A percentile compares a stretch with the other conserved stretches of the same genome.
These are phyloP conservation scores for Actias luna DNA, from an alignment of 2,888 invertebrate species.

Conservation along the genomic window DNA sequence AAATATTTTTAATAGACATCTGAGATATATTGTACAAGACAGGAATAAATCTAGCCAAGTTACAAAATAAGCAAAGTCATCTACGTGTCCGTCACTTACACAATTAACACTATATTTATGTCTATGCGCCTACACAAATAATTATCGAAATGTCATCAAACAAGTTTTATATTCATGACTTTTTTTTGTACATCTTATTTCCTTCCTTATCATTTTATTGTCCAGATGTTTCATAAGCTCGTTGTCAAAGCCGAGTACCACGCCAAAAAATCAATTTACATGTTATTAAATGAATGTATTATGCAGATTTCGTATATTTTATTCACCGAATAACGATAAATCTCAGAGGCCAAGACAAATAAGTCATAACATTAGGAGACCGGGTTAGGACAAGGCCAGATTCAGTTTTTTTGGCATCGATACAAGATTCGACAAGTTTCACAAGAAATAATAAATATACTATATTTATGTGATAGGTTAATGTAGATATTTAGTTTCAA, in stretches of 20 bases:
- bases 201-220: slow-evolving; percentile 55
- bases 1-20: no score
- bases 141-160: slow-evolving; percentile 50
- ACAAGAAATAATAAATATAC: slow-evolving; percentile 34
- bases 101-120: slow-evolving; percentile 33
- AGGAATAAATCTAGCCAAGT: not conserved
- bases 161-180: slow-evolving; percentile 37
- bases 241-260: slow-evolving; percentile 38
- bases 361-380: slow-evolving; percentile 76
- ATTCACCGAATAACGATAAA: slow-evolving; percentile 68
- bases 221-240: slow-evolving; percentile 56
- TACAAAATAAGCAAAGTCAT: not conserved
- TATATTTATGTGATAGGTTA: slow-evolving; percentile 35
- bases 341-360: slow-evolving; percentile 70
- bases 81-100: slow-evolving; percentile 17
- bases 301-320: slow-evolving; percentile 66
- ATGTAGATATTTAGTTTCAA: slow-evolving; percentile 26
- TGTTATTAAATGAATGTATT: slow-evolving; percentile 69
- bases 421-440: slow-evolving; percentile 52
- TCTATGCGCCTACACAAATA: slow-evolving; percentile 42
- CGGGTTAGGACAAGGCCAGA: slow-evolving; percentile 62
- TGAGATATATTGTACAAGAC: not conserved
- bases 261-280: slow-evolving; percentile 68
- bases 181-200: slow-evolving; percentile 50
- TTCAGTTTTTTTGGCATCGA: slow-evolving; percentile 36